Evolutionary conservation across 2,113 vertebrate genomes (phyloP).

Genomic region (Brienomyrus longianalis): DNA sequence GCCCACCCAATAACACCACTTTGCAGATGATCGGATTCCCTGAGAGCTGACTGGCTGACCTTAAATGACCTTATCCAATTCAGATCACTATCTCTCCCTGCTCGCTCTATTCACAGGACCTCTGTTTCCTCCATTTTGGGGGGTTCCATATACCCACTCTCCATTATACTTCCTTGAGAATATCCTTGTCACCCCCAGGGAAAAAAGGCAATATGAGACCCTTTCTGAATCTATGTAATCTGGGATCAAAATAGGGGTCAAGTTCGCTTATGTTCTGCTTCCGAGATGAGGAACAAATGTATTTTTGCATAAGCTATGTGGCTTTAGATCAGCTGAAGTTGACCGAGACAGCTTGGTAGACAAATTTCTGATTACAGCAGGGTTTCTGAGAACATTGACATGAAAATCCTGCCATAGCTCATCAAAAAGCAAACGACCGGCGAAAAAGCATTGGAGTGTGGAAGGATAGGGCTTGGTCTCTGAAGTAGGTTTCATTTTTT

Average conservation of each 20-base stretch:
- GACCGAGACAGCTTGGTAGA: neutral
- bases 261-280: neutral
- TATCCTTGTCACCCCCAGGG: neutral
- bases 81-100: slow-evolving; percentile 4
- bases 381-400: neutral
- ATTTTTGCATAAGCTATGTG: neutral
- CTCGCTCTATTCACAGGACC: neutral
- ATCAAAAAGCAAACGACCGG: neutral
- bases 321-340: neutral
- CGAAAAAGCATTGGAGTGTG: neutral
- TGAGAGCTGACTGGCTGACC: neutral
- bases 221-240: neutral
- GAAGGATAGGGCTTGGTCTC: neutral
- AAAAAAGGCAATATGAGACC: slow-evolving; percentile 11
- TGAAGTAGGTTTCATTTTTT: neutral
- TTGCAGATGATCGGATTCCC: neutral
- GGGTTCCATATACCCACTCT: neutral
- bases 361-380: neutral
- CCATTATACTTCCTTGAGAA: neutral
- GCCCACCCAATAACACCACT: neutral
- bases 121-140: neutral
- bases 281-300: neutral
- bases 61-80: neutral
- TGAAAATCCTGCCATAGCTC: neutral
- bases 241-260: neutral